Conservation (phyloP, 2,113 vertebrate genomes). For the Casuarius casuarius region DNA sequence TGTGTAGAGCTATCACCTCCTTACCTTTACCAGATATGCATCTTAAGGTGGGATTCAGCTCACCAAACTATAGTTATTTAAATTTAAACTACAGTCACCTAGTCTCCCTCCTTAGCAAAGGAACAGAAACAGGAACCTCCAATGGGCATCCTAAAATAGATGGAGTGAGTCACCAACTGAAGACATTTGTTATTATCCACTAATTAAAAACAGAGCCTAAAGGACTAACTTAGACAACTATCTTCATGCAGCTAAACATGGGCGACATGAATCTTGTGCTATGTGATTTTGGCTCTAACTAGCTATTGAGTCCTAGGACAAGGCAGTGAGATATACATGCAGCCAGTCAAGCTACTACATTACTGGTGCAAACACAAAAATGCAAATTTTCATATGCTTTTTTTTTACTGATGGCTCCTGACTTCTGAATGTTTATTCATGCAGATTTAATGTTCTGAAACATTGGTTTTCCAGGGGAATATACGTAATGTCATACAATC, state of each 20-base stretch:
- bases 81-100: not conserved
- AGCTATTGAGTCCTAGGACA: not conserved
- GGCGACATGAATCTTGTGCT: not conserved
- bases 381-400: not conserved
- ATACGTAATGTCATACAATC: not conserved
- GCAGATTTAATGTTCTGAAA: not conserved
- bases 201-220: slow-evolving; percentile 6
- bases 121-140: slow-evolving; percentile 43
- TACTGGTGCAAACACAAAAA: not conserved
- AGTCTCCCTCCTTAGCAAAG: not conserved
- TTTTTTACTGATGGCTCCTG: not conserved
- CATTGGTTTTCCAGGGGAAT: not conserved
- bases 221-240: not conserved
- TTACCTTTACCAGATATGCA: not conserved
- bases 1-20: fast-evolving
- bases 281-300: not conserved
- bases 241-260: slow-evolving; percentile 12
- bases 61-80: not conserved
- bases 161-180: slow-evolving; percentile 38
- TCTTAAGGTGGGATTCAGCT: not conserved
- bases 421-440: not conserved
- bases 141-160: slow-evolving; percentile 47
- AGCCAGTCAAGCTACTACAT: not conserved
- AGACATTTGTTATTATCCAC: slow-evolving; percentile 55
- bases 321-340: not conserved